These are phyloP conservation scores for Ypsolopha sequella DNA, from an alignment of 2,888 invertebrate species.

Conservation along the genomic window DNA sequence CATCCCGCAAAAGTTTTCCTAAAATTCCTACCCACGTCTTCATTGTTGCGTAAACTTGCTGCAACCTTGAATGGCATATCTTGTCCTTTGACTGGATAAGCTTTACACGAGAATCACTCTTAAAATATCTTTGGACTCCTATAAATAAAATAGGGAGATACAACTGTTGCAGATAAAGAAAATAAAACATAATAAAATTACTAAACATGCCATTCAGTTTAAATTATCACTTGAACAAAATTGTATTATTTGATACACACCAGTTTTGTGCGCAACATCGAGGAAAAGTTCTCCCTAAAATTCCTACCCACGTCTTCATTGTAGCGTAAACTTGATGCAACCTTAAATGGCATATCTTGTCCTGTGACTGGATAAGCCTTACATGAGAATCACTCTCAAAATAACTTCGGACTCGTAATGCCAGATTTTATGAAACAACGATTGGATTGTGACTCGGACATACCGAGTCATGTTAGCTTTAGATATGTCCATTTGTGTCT, in stretches of 20 bases:
- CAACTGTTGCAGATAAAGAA: background rate
- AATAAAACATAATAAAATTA: background rate
- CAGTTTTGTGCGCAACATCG: no score
- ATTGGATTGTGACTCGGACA: constrained; percentile 49
- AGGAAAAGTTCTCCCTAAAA: background rate
- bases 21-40: background rate
- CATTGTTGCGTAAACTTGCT: background rate
- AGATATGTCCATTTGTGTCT: constrained; percentile 56
- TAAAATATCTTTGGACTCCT: constrained; percentile 19
- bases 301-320: background rate
- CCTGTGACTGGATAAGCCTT: no score
- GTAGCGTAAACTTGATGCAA: background rate
- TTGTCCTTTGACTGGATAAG: no score
- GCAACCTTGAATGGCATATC: background rate
- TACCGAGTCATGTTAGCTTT: constrained; percentile 39
- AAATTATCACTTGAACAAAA: no score
- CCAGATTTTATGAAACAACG: constrained; percentile 48
- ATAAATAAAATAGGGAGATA: no score
- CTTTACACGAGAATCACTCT: no score
- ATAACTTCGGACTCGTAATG: constrained; percentile 29
- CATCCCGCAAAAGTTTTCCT: background rate
- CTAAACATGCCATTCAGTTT: no score
- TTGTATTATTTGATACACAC: no score
- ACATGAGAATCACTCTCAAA: no score
- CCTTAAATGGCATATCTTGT: background rate